Evolutionary conservation across 1,140 invertebrate genomes (phyloP).

Genomic region (Tetramorium simillimum): DNA sequence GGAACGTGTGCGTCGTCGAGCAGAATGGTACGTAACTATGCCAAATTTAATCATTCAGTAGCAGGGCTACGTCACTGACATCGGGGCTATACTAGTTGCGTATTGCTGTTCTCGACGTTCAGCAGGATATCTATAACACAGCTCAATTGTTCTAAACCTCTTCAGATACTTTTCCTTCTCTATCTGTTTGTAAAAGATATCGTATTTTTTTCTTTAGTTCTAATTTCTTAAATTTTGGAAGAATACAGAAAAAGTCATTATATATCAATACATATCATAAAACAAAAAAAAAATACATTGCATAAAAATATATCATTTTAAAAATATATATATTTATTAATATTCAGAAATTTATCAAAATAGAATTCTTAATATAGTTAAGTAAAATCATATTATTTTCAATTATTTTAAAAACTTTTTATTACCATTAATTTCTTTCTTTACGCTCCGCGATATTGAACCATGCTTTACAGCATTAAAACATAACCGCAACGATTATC

Average conservation of each 20-base stretch:
- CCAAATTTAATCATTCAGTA: constrained; percentile 74
- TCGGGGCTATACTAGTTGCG: neutral
- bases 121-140: neutral
- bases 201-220: neutral
- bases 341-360: neutral
- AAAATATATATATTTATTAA: neutral
- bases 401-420: neutral
- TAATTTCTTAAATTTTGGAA: neutral
- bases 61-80: constrained; percentile 52
- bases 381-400: neutral
- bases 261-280: neutral
- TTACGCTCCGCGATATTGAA: neutral
- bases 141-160: neutral
- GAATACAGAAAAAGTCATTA: too few species aligned
- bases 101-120: neutral
- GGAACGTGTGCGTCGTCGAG: constrained; percentile 55
- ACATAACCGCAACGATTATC: neutral
- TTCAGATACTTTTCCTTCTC: neutral
- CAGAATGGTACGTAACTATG: constrained; percentile 69
- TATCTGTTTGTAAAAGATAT: neutral
- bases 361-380: neutral
- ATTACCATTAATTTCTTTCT: neutral
- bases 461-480: neutral
- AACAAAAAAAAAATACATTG: neutral
- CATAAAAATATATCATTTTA: neutral